Base-by-base conservation (phyloP, 1,140 invertebrate genomes). In the Condylostylus longicornis region DNA sequence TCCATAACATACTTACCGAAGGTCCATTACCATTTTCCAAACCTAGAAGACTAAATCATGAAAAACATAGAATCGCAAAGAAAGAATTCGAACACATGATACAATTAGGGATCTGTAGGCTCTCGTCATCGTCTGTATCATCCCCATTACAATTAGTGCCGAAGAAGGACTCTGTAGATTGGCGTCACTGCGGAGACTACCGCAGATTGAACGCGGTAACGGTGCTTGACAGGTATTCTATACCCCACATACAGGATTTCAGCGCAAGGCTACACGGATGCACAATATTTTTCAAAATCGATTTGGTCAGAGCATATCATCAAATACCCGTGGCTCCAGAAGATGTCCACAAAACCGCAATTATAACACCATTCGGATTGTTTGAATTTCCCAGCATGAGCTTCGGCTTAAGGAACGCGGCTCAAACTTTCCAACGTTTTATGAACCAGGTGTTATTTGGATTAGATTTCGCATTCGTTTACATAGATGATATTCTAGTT, bases 251-350 rank as follows among this genome's bases (percentile, higher is more conserved):
- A 14, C 38, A 52, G 17, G 58, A 63, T 42, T 53, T 57, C 23
- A 30, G 46, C 0, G 32, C 46, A 20, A 35, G 30, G 4, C 37
- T 72, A 2, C 18, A 42, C 1, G 61, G 58, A 1, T 44, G 47
- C 5, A 53, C 31, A 5, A 49, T 57, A 19, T 71, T 71, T 38
- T 55, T 53, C 1, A 48, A 41, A 2, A 35, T 72, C 1, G 68
- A 73, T 52, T 35, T 71, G 27, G 40, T 48, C 0, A 43, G 48
- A 10, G 70, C 68, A 0, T 74, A 62, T 44, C 61, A 64, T 49
- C 68, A 62, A 20, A 52, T 63, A 3, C 59, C 53, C 1, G 42
- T 63, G 6, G 32, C 32, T 3, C n/a, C 15, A 21, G 44, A 46
- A 17, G 53, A 61, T 33, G 48, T 61, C 7, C 45, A 34, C 7